Evolutionary conservation across 1,140 invertebrate species (phyloP), one percentile per base, ranked within the genome.

Genomic region (Homarus americanus): DNA sequence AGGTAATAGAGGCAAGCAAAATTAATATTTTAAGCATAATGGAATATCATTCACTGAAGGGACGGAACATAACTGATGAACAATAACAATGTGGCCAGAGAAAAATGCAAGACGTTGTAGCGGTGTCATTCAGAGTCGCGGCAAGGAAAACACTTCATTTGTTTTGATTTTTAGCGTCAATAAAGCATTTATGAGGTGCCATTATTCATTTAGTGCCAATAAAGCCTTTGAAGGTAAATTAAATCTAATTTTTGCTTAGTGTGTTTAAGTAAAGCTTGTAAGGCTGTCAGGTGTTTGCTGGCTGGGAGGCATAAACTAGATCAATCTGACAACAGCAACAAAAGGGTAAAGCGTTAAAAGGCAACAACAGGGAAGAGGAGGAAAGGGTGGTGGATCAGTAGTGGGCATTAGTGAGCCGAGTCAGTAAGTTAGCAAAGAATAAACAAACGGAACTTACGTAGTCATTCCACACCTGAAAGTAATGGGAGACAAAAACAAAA

Each of bases 381-480:
- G 9, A 49, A 49, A 49, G 44, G 53, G 53, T n/a, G n/a, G n/a
- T n/a, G 20, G 40, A 40, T 32, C 28, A 44, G 38, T 44, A 76
- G 34, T 44, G 79, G n/a, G 28, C 69, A 75, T 80, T 80, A 82
- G 66, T 91, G 38, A 75, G 69, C 76, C 20, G 75, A 58, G 53
- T 72, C 24, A 66, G 78, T 76, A 24, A 85, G 82, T 91, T 91
- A 91, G 83, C 80, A 63, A 58, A 85, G 85, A 73, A 66, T 58
- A 86, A 5, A 24, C 0, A n/a, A 72, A 32, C 58, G 24, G 73
- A 75, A 92, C 92, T 92, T 92, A 92, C 92, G 90, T 91, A 91
- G 66, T 92, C 92, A 91, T 92, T 92, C 92, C 92, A 92, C 63
- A 92, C 92, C 92, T 92, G 92, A 41, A 87, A 88, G 78, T 78